Evolutionary conservation across 2,797 vertebrate genomes (phyloP), one percentile per base, ranked within the genome.

Genomic region (Leptatherina wallacei): DNA sequence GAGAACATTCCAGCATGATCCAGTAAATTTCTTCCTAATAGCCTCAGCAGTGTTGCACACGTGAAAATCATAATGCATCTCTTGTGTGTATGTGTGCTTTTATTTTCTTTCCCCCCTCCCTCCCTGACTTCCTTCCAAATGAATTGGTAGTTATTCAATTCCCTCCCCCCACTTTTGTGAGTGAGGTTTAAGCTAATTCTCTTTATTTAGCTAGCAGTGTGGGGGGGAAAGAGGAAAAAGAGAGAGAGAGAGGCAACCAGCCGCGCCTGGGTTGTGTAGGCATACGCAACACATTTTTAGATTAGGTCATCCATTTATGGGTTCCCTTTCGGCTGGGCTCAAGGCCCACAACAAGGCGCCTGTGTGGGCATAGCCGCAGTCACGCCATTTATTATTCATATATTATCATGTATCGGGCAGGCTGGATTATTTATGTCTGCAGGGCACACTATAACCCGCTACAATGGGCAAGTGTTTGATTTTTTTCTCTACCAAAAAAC

Each of bases 301-400:
- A 89, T 91, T 86, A 89, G 88, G 84, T 93, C 89, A 90, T 90
- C 89, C 89, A 86, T 91, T 90, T 92, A 85, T 91, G 86, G 88
- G 80, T 88, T 86, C 61, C 68, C 82, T 86, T 80, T 82, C 65
- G 59, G 14, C 72, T 72, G 71, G 71, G 80, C 84, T 87, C 72
- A 66, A 71, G 81, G 83, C 85, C 85, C 77, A 87, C 81, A 85
- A 78, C 81, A 76, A 82, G 80, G 73, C 56, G 24, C 85, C 88
- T 76, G 77, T 88, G 75, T 85, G 44, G 82, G 77, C 84, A 90
- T 86, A 86, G 86, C 85, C n/a, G 73, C 85, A 91, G 86, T 89
- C 83, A 78, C 75, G 75, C 71, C 91, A 94, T 94, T 86, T 91
- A 93, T 94, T 94, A 94, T 95, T 93, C 88, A 94, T 84, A 78